Percentiles rank a stretch among this genome's conserved stretches.
Conservation (phyloP, 2,888 invertebrate genomes). For the Tanytarsus gracilentus region DNA sequence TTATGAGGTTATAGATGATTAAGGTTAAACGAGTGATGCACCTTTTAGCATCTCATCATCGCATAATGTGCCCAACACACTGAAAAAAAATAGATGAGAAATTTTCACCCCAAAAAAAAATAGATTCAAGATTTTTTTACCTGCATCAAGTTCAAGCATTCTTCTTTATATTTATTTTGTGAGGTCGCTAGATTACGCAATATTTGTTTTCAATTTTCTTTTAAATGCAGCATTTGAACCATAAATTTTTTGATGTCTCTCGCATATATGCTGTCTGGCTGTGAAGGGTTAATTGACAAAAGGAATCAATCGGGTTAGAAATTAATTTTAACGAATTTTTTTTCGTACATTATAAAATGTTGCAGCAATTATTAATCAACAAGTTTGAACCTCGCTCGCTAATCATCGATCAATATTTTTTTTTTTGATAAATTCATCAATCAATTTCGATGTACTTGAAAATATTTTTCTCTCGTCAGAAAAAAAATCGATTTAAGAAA, state of each 20-base stretch:
- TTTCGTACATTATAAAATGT: background rate
- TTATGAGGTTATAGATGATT: constrained; percentile 28
- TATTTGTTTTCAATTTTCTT: constrained; percentile 22
- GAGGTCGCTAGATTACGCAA: constrained; percentile 23
- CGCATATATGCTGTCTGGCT: background rate
- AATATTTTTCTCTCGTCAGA: background rate
- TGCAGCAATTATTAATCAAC: constrained; percentile 24
- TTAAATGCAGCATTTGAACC: background rate
- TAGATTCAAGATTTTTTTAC: background rate
- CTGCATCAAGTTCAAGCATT: constrained; percentile 1
- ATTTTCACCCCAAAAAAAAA: background rate
- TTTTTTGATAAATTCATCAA: constrained; percentile 23
- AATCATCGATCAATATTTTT: constrained; percentile 20
- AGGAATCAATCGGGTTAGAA: background rate
- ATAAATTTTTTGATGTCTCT: background rate
- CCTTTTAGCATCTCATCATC: constrained; percentile 17
- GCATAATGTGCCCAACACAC: background rate
- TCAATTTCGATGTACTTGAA: background rate
- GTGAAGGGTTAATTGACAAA: constrained; percentile 6
- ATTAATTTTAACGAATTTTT: constrained; percentile 21
- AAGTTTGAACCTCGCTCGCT: constrained; percentile 10
- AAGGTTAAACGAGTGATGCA: constrained; percentile 26
- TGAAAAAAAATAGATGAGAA: background rate
- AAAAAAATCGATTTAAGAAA: constrained; percentile 17
- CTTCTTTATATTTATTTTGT: constrained; percentile 9